These are phyloP conservation scores for Sycophila texana DNA, from an alignment of 2,888 invertebrate species.

Conservation along the genomic window DNA sequence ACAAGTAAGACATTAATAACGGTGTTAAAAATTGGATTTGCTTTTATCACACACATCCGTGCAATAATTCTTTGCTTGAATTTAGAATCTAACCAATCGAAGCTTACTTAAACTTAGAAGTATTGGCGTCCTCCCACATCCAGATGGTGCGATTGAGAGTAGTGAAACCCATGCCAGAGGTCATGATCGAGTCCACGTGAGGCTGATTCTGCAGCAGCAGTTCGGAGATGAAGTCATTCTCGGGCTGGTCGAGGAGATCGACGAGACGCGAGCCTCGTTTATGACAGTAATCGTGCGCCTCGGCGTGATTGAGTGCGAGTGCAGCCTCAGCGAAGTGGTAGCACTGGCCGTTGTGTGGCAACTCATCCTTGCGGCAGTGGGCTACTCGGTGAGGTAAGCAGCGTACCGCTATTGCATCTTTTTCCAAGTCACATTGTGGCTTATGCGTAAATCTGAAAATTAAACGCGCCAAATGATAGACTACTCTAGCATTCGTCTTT, in stretches of 20 bases:
- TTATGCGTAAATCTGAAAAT: slow-evolving; percentile 67
- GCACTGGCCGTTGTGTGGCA: slow-evolving; percentile 76
- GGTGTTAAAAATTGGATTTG: too few relatives aligned
- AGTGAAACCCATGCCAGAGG: slow-evolving; percentile 76
- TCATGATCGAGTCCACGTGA: slow-evolving; percentile 73
- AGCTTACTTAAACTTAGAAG: slow-evolving; percentile 67
- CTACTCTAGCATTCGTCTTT: too few relatives aligned
- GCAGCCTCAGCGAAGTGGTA: slow-evolving; percentile 75
- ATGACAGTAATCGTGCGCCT: slow-evolving; percentile 75
- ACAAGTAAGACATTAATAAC: too few relatives aligned
- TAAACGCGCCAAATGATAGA: background rate
- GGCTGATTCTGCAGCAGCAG: slow-evolving; percentile 74
- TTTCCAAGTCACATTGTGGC: slow-evolving; percentile 69
- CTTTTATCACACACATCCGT: too few relatives aligned
- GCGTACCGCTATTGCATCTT: slow-evolving; percentile 74
- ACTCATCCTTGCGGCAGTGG: slow-evolving; percentile 76
- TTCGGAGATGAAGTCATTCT: slow-evolving; percentile 79
- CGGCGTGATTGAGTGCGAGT: slow-evolving; percentile 72
- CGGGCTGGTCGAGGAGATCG: slow-evolving; percentile 76
- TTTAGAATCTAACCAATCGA: too few relatives aligned
- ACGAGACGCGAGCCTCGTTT: slow-evolving; percentile 74
- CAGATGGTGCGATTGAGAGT: slow-evolving; percentile 72
- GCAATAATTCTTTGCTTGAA: too few relatives aligned
- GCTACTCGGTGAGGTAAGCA: slow-evolving; percentile 73
- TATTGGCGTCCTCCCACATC: slow-evolving; percentile 75